Base-by-base conservation (phyloP, 2,888 invertebrate genomes). In the Drosophila seclusa region DNA sequence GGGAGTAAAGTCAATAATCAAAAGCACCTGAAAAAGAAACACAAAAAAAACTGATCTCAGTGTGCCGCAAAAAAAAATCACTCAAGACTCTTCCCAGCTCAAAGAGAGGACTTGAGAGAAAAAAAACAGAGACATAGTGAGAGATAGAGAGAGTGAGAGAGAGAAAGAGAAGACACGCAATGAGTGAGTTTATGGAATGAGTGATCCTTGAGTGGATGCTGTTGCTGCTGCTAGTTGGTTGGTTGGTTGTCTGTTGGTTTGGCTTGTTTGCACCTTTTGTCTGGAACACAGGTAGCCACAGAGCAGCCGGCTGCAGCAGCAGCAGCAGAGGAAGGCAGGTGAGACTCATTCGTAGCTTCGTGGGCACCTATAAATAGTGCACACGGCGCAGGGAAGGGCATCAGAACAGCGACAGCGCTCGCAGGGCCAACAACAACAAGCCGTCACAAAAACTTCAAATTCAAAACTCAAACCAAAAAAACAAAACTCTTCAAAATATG, bases 341-440 rank as follows among this genome's bases (percentile, higher is more conserved):
- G 82, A 77, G 89, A 83, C 62, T 40, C 61, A 45, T 29, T 57
- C 42, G 63, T 50, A 31, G 61, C 69, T 61, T 60, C 80, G 78
- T 69, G 77, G 75, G 40, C 62, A 32, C 73, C 87, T 91, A 91
- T 91, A 91, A 91, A 91, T 90, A 90, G 87, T 68, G 80, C 55
- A 67, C 70, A 68, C 81, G 68, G 87, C 74, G 83, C 85, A 84
- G 90, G 82, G 92, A 92, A 92, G 92, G 92, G 92, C 92, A 92
- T 92, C 92, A 92, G 91, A 91, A 90, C 87, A 87, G 86, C 84
- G 86, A 78, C 84, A 90, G 84, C 87, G 87, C 82, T 90, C 90
- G 85, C 76, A 76, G 86, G 87, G 90, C 81, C 74, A 91, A 83
- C 73, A 74, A 29, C 36, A 45, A 45, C 54, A 54, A 54, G 54